Evolutionary conservation across 2,113 vertebrate genomes (phyloP), one percentile per base, ranked within the genome.

Genomic region (Carassius auratus): DNA sequence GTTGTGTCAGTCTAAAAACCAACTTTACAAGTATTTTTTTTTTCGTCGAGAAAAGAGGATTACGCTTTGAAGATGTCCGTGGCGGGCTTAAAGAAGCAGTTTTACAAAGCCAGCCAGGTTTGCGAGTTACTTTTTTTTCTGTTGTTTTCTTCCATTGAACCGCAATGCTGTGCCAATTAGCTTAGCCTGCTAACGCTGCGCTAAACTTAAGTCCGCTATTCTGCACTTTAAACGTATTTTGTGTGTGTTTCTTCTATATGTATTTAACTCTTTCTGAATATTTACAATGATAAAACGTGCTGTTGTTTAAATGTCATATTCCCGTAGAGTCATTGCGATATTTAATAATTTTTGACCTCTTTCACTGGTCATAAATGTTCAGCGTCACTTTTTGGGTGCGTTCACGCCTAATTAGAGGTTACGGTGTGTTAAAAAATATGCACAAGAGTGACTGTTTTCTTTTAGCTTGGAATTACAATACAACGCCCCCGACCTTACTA

Each of bases 21-120:
- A 21, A 8, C 38, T 75, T 33, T 74, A 14, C 48, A 36, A 14
- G 36, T 84, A 2, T n/a, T 23, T 84, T 19, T 84, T 19, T 83
- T 6, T 76, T 73, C 42, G 61, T 36, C 42, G 30, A 42, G 12
- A 61, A 52, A 71, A 38, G 52, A 84, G 90, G 80, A 64, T 73
- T 38, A 81, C 52, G 88, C 85, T 71, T 81, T 88, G 95, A 94
- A 92, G 91, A 99, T 99, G 98, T 99, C 97, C 90, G 97, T 98
- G 83, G 97, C 97, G 83, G 98, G 98, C 84, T 93, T 99, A 75
- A 99, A 98, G 96, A 99, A 99, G 79, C 98, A 99, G 94, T 99
- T 99, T 94, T 98, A 99, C 91, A 99, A 99, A 94, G 98, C 98
- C 59, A 99, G 96, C 83, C 98, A 99, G 97, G 98, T 98, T 93